phyloP scores from a whole-genome alignment of 2,888 invertebrate species.

The Eurytoma adleriae region DNA sequence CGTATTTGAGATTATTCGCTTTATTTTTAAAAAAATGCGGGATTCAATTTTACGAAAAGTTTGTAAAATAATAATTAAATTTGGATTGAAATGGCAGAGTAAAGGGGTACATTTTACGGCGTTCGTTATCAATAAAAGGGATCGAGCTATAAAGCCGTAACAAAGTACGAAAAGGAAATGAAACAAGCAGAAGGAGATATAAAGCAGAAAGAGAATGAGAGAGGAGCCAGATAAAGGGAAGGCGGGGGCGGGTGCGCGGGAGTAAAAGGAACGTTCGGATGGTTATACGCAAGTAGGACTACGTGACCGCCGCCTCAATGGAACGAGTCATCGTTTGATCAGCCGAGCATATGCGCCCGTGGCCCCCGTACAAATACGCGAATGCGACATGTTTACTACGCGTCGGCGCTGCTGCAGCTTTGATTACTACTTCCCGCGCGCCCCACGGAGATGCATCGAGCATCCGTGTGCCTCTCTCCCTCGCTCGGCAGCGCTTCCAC shows the following conservation, averaged over 20 bases:
- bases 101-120: no score
- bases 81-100: no score
- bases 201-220: slow-evolving; percentile 13
- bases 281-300: neutral
- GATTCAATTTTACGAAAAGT: no score
- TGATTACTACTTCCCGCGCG: slow-evolving; percentile 32
- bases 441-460: neutral
- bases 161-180: neutral
- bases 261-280: neutral
- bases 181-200: neutral
- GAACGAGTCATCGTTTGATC: slow-evolving; percentile 60
- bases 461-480: neutral
- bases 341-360: slow-evolving; percentile 52
- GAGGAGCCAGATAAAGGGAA: neutral
- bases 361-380: slow-evolving; percentile 27
- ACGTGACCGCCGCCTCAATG: slow-evolving; percentile 41
- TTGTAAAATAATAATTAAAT: no score
- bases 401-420: neutral
- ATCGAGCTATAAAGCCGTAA: no score
- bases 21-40: no score
- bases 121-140: no score
- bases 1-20: no score
- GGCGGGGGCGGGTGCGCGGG: no score
- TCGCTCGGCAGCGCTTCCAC: neutral
- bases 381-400: slow-evolving; percentile 31